Percentiles rank a stretch among this genome's conserved stretches.
phyloP scores from a whole-genome alignment of 1,140 invertebrate genomes.

The Drosophila punjabiensis region DNA sequence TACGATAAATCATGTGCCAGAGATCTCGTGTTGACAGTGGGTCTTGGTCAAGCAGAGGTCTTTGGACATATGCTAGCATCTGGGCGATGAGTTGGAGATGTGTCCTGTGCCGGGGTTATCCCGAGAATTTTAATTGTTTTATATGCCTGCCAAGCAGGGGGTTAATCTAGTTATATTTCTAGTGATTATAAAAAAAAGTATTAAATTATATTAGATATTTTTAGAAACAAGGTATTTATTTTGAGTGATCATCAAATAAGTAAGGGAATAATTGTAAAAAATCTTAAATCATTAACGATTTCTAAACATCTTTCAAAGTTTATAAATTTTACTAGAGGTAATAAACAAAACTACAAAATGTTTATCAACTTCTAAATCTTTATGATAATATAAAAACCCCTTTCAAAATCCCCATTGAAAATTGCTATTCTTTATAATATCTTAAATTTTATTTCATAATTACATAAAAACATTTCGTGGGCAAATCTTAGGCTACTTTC shows the following conservation, averaged over 20 bases:
- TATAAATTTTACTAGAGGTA: neutral
- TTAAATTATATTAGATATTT: neutral
- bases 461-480: conserved; percentile 73
- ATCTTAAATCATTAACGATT: neutral
- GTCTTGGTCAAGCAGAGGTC: conserved; percentile 23
- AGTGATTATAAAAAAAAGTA: neutral
- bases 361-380: too few species aligned
- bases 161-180: neutral
- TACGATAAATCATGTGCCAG: conserved; percentile 52
- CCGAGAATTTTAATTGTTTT: neutral
- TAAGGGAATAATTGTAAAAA: neutral
- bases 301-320: neutral
- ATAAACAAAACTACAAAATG: neutral
- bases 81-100: conserved; percentile 10
- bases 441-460: conserved; percentile 53
- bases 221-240: neutral
- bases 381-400: neutral
- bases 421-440: conserved; percentile 16
- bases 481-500: conserved; percentile 32
- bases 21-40: conserved; percentile 53
- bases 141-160: too few species aligned
- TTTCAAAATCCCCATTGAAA: neutral
- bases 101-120: neutral
- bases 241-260: neutral
- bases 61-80: conserved; percentile 30